Evolutionary conservation across 2,888 invertebrate genomes (phyloP).

Genomic region (Hedychridium roseum): DNA sequence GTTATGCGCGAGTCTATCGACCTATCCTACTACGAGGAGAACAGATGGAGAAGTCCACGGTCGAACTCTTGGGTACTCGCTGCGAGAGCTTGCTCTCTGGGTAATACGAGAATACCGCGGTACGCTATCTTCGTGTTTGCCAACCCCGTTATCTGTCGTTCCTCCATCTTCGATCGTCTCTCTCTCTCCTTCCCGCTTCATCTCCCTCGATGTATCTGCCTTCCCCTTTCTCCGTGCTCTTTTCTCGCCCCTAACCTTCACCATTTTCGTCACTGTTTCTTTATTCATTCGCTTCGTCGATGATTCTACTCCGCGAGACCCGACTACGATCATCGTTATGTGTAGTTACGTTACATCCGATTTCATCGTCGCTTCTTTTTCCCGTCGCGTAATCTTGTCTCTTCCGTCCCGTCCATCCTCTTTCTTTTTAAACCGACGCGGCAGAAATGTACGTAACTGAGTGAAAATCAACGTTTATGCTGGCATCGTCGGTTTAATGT

Average conservation of each 20-base stretch:
- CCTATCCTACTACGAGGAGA: background rate
- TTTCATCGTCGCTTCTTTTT: conserved; percentile 19
- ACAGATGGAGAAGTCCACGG: conserved; percentile 1
- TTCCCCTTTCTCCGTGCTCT: conserved; percentile 6
- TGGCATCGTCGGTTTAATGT: no score
- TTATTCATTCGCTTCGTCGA: conserved; percentile 19
- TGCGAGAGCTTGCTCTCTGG: background rate
- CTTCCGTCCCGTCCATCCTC: conserved; percentile 7
- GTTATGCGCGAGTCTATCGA: no score
- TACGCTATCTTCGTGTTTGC: conserved; percentile 59
- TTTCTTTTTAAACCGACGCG: conserved; percentile 1
- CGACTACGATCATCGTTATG: conserved; percentile 55
- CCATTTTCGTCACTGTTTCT: conserved; percentile 18
- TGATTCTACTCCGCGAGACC: conserved; percentile 24
- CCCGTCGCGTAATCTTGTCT: conserved; percentile 15
- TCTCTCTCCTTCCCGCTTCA: conserved; percentile 22
- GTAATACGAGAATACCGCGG: conserved; percentile 39
- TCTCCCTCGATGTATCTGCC: conserved; percentile 26
- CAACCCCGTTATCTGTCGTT: conserved; percentile 61
- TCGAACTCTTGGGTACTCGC: conserved; percentile 1
- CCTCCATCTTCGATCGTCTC: conserved; percentile 40
- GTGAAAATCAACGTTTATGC: no score
- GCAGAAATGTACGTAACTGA: no score
- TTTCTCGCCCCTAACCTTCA: background rate
- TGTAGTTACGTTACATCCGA: conserved; percentile 53